Evolutionary conservation across 2,888 invertebrate genomes (phyloP).

Genomic region (Caenorhabditis japonica): DNA sequence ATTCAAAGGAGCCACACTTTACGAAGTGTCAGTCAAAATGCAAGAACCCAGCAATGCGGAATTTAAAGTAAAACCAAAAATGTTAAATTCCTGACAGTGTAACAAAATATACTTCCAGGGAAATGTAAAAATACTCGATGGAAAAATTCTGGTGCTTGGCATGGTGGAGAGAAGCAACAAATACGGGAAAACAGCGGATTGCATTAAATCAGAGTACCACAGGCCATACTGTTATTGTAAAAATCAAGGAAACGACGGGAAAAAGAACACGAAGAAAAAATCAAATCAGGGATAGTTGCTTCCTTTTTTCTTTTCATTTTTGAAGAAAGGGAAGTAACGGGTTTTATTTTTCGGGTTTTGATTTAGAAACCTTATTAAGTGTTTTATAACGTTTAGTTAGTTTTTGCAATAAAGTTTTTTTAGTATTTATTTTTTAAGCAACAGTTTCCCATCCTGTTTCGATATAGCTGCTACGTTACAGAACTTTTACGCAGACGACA

Average conservation of each 20-base stretch:
- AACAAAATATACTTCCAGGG: constrained; percentile 1
- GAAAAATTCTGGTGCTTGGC: constrained; percentile 25
- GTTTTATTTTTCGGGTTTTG: too few species aligned
- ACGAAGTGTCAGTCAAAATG: constrained; percentile 28
- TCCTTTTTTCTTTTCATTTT: too few species aligned
- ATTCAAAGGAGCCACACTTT: constrained; percentile 34
- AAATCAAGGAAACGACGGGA: constrained; percentile 3
- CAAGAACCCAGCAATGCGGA: constrained; percentile 36
- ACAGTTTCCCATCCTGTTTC: too few species aligned
- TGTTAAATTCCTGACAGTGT: background rate
- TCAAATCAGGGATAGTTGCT: too few species aligned
- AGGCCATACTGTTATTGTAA: constrained; percentile 49
- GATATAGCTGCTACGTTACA: too few species aligned
- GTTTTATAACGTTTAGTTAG: too few species aligned
- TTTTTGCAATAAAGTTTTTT: too few species aligned
- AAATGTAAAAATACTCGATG: constrained; percentile 3
- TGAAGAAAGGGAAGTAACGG: too few species aligned
- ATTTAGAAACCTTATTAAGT: too few species aligned
- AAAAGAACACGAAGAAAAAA: too few species aligned
- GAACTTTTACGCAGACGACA: too few species aligned
- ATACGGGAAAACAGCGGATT: constrained; percentile 51
- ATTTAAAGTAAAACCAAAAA: constrained; percentile 24
- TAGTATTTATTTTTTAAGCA: too few species aligned
- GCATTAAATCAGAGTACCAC: constrained; percentile 26
- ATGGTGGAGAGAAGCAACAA: constrained; percentile 42